phyloP scores from a whole-genome alignment of 2,113 vertebrate species.

The Malurus melanocephalus region DNA sequence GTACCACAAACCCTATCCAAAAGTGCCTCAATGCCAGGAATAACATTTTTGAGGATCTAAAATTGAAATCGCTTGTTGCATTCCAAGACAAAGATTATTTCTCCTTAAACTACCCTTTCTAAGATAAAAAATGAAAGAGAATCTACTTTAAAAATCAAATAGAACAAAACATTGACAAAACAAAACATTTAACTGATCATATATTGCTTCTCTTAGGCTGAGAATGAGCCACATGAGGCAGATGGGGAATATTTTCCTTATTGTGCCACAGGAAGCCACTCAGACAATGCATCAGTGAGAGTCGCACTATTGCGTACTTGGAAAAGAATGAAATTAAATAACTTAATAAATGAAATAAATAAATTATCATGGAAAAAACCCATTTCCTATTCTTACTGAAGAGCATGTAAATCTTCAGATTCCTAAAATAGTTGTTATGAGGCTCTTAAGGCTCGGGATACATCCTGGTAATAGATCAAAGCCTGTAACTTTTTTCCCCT shows the following conservation, averaged over 20 bases:
- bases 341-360: not conserved
- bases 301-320: not conserved
- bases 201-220: not conserved
- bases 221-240: not conserved
- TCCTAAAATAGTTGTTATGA: not conserved
- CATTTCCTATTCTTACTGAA: not conserved
- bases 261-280: not conserved
- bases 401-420: not conserved
- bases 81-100: not conserved
- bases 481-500: accelerated
- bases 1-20: not conserved
- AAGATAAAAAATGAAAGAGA: not conserved
- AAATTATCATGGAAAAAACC: not conserved
- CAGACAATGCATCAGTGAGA: not conserved
- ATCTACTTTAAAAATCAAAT: not conserved
- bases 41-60: not conserved
- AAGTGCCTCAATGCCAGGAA: not conserved
- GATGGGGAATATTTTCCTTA: not conserved
- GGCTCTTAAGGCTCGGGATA: not conserved
- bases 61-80: not conserved
- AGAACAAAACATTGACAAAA: not conserved
- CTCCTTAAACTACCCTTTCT: not conserved
- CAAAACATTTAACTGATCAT: not conserved
- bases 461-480: not conserved
- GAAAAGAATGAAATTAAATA: not conserved